These are phyloP conservation scores for Melinaea menophilus DNA, from an alignment of 2,888 invertebrate genomes.

Conservation along the genomic window DNA sequence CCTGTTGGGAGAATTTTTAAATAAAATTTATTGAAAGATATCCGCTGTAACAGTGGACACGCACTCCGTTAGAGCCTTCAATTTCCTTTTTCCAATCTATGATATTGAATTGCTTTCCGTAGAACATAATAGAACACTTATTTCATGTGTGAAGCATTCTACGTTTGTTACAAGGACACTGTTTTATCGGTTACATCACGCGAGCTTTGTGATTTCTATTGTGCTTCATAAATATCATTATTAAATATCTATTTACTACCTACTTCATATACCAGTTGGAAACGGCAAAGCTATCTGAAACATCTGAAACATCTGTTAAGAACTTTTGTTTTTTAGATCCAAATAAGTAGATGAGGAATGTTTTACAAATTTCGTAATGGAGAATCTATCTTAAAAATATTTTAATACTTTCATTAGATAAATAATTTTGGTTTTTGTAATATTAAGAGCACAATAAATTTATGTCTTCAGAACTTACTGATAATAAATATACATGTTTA, in stretches of 20 bases:
- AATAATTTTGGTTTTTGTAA: too few relatives aligned
- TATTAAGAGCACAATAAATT: too few relatives aligned
- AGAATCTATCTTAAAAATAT: too few relatives aligned
- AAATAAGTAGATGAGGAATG: too few relatives aligned
- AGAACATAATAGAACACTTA: constrained; percentile 63
- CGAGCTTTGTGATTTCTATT: constrained; percentile 13
- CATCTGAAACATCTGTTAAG: too few relatives aligned
- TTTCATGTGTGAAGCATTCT: constrained; percentile 52
- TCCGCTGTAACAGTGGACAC: constrained; percentile 14
- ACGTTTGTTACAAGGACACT: constrained; percentile 14
- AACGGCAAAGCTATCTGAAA: too few relatives aligned
- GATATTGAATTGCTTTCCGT: constrained; percentile 67
- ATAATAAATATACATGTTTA: too few relatives aligned
- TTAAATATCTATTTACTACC: constrained; percentile 1
- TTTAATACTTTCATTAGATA: too few relatives aligned
- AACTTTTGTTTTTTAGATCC: too few relatives aligned
- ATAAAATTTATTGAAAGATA: not conserved
- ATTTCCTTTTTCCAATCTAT: constrained; percentile 69
- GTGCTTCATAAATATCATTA: not conserved
- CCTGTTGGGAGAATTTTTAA: not conserved
- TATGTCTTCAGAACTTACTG: too few relatives aligned
- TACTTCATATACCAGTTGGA: too few relatives aligned
- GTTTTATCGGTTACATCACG: constrained; percentile 20
- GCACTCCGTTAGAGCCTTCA: constrained; percentile 49
- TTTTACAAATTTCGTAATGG: too few relatives aligned